Base-by-base conservation (phyloP, 2,113 vertebrate species). In the Phyllostomus discolor region DNA sequence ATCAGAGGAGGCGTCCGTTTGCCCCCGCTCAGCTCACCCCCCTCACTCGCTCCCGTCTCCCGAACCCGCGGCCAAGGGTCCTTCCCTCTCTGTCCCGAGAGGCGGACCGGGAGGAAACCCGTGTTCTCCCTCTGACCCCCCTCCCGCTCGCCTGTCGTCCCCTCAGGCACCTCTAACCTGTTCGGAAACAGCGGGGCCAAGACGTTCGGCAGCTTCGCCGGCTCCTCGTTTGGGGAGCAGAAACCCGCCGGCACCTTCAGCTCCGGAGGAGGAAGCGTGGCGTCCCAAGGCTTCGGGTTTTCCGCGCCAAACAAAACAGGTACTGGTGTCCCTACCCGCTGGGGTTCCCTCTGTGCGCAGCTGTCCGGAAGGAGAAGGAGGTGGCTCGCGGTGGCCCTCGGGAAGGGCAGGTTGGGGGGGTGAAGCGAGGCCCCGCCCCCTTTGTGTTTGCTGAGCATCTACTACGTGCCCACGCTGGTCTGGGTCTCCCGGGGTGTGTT, bases 261-360 rank as follows among this genome's bases (percentile, higher is more conserved):
- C 95, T 98, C 99, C 0, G 99, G 99, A 41, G 98, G 97, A 11
- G 99, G 99, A 8, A 99, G 99, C 1, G 99, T 99, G 22, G 99
- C 99, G 0, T 97, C 99, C 6, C 99, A 99, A 96, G 99, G 99
- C 82, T 99, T 99, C 4, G 99, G 99, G 2, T 99, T 99, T 96
- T 97, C 99, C 80, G 98, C 98, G 57, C 99, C 99, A 0, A 96
- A 98, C 91, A 99, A 99, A 99, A 91, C 99, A 99, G 99, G 99
- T 99, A 99, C 67, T 90, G n/a, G 35, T 52, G 31, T 14, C 2
- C 11, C 2, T 16, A 0, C 7, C 5, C 0, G 59, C 59, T 4
- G 4, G 1, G 15, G 38, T 10, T 4, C 1, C 38, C 19, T 52
- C 28, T 10, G 41, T 5, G 0, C 1, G 0, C 5, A 7, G 83